These are phyloP conservation scores for Gallinago solitaria DNA, from an alignment of 2,797 vertebrate species.

Conservation along the genomic window DNA sequence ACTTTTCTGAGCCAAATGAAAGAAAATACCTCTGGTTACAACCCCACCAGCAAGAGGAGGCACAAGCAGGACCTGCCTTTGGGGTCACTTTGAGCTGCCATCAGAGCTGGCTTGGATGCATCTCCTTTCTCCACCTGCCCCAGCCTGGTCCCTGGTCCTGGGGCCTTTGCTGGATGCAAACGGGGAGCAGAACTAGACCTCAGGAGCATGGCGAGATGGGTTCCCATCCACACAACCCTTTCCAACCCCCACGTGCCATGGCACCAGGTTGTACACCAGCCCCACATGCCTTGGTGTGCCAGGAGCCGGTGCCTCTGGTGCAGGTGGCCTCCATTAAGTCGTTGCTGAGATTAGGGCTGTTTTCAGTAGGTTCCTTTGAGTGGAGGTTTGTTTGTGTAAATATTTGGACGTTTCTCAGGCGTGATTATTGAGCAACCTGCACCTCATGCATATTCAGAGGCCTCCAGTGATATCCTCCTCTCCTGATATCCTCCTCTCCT, in stretches of 20 bases:
- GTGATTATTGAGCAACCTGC: slow-evolving; percentile 49
- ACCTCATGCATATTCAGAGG: slow-evolving; percentile 63
- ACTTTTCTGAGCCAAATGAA: not conserved
- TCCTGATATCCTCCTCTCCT: not conserved
- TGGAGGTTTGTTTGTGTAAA: slow-evolving; percentile 65
- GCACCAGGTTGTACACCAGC: not conserved
- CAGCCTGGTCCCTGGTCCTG: fast-evolving
- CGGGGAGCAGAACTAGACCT: fast-evolving
- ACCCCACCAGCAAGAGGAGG: not conserved
- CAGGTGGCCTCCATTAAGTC: slow-evolving; percentile 33
- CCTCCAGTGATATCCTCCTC: not conserved
- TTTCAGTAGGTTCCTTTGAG: slow-evolving; percentile 18
- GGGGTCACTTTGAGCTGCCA: not conserved
- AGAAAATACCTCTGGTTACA: not conserved
- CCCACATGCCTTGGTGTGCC: not conserved
- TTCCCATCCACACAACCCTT: fast-evolving
- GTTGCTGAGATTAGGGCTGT: slow-evolving; percentile 11
- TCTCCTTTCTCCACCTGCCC: not conserved
- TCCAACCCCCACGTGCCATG: fast-evolving
- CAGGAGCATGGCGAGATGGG: not conserved
- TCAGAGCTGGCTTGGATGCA: not conserved
- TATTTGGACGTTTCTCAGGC: slow-evolving; percentile 59
- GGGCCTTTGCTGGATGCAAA: fast-evolving
- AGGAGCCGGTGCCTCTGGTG: not conserved
- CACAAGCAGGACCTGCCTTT: not conserved